Evolutionary conservation across 2,797 vertebrate species (phyloP), one percentile per base, ranked within the genome.

Genomic region (Pseudomugil tenellus): DNA sequence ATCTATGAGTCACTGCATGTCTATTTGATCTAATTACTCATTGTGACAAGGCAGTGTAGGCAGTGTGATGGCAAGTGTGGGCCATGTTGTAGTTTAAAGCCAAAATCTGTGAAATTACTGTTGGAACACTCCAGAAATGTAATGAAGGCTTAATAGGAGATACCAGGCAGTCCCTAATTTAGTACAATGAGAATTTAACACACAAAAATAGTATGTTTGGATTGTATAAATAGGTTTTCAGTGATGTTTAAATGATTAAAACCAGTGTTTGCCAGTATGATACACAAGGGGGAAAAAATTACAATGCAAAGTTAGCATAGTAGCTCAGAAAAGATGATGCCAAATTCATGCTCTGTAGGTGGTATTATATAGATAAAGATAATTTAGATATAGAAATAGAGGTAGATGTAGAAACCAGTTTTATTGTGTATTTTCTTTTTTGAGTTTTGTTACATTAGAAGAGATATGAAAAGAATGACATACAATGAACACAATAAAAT

Each of bases 21-120:
- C 79, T 87, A 77, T 80, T 84, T 85, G 83, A 87, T 83, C 79
- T 83, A 87, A 90, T 91, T 86, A 90, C 56, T 80, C 84, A 86
- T 76, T 86, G 74, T 82, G 80, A 90, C 79, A 77, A 78, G 75
- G 66, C 75, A 65, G 73, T 80, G 88, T 86, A 76, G 84, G 77
- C 84, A 84, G 82, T 84, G 86, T 79, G 85, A 86, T 80, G 57
- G 74, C 77, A 74, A 82, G 73, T 83, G 63, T 80, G 69, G 74
- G 77, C 54, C 82, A 74, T 90, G 81, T 86, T 89, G 81, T 80
- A 77, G 74, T 83, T 84, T 70, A 84, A 79, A 62, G 83, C 72
- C 84, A 74, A 84, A 83, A 86, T 70, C 80, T 89, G 85, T 84
- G 73, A 89, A 89, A 78, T 67, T 66, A 80, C 62, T 66, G 56